phyloP scores from a whole-genome alignment of 2,113 vertebrate genomes.

The Clarias gariepinus region DNA sequence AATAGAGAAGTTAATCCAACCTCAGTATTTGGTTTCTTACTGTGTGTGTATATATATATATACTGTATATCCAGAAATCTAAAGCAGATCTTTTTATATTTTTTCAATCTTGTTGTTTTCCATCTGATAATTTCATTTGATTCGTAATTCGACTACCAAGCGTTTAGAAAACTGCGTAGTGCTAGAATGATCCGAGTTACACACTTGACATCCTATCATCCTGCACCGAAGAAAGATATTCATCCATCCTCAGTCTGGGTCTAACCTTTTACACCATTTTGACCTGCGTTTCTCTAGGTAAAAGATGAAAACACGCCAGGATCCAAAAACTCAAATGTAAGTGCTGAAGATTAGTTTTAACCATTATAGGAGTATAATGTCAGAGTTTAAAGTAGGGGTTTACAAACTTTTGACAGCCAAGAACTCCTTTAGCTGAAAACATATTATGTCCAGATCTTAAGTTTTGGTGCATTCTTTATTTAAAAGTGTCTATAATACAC shows the following conservation, averaged over 20 bases:
- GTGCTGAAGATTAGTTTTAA: conserved; percentile 20
- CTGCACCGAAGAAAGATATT: not conserved
- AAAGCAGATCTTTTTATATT: not conserved
- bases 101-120: not conserved
- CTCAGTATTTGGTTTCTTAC: not conserved
- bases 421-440: not conserved
- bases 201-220: not conserved
- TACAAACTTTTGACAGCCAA: not conserved
- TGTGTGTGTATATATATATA: not conserved
- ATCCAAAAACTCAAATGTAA: conserved; percentile 51
- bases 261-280: conserved; percentile 11
- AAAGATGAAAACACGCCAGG: conserved; percentile 48
- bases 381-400: not conserved
- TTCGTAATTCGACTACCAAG: not conserved
- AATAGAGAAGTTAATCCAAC: not conserved
- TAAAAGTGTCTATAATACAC: not conserved
- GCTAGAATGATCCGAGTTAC: not conserved
- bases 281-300: conserved; percentile 39
- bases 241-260: not conserved
- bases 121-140: too few species aligned
- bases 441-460: not conserved
- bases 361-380: not conserved
- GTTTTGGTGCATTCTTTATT: not conserved
- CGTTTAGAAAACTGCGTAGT: not conserved
- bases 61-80: not conserved